Evolutionary conservation across 2,797 vertebrate species (phyloP), one percentile per base, ranked within the genome.

Genomic region (Lagocephalus sceleratus): DNA sequence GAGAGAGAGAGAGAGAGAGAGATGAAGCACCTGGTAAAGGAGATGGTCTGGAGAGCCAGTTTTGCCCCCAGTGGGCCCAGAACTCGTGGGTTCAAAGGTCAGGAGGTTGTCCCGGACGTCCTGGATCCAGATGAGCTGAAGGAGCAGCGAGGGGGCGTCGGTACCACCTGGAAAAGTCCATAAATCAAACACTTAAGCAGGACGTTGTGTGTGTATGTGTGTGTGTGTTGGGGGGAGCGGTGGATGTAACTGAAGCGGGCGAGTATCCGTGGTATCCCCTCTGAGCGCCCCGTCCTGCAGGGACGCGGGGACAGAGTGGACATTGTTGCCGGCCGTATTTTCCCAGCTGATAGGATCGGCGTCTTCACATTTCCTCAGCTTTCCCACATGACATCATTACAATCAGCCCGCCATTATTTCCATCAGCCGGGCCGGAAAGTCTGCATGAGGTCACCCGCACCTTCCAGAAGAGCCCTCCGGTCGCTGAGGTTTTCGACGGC

Each of bases 281-380:
- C 55, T 22, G 43, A 55, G 39, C 50, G 40, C 6, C 32, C 32
- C 12, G 32, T 35, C 3, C 12, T 35, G 49, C 20, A 25, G 63
- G 15, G 49, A 23, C 1, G 3, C 21, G 35, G 19, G 41, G 46
- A 64, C 15, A 49, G 14, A 35, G 32, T 35, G 12, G 32, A 35
- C 32, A 35, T 35, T 35, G 32, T 35, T 35, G 32, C 3, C 44
- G 44, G 40, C 35, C 40, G 54, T 0, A 55, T 60, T 71, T 78
- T 76, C 73, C 76, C 79, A 82, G 72, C 68, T 48, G 82, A 82
- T 84, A 78, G 8, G 20, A 84, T 82, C 82, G 78, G 41, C 20
- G 65, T 63, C 58, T 69, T 63, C 72, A 63, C 54, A 58, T 68
- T 46, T 66, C 63, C 25, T 38, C 55, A 35, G 23, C 60, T 77